These are phyloP conservation scores for Anoplius nigerrimus DNA, from an alignment of 2,888 invertebrate species.

Conservation along the genomic window DNA sequence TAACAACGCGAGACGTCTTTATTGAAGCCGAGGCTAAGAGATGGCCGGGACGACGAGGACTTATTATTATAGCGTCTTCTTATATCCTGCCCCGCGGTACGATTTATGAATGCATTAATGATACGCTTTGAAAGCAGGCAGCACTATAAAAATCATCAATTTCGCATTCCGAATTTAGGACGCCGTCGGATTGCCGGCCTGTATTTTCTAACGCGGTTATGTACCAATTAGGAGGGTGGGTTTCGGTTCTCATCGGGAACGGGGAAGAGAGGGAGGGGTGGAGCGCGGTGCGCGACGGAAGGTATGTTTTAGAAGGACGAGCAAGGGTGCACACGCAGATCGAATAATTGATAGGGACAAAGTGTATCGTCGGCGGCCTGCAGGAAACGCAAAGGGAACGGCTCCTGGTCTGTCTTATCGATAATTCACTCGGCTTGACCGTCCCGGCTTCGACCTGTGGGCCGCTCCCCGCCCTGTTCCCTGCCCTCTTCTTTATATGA, in stretches of 20 bases:
- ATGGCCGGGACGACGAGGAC: neutral
- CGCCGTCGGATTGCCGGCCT: too few species aligned
- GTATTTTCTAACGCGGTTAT: too few species aligned
- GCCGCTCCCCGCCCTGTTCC: conserved; percentile 15
- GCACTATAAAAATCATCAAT: too few species aligned
- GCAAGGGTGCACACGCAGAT: conserved; percentile 43
- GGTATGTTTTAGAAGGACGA: conserved; percentile 34
- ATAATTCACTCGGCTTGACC: conserved; percentile 70
- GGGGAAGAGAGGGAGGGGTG: neutral
- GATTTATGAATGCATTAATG: neutral
- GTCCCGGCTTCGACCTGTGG: conserved; percentile 36
- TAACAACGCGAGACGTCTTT: neutral
- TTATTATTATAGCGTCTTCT: too few species aligned
- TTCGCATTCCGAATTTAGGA: too few species aligned
- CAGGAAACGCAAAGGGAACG: conserved; percentile 55
- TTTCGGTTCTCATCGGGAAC: neutral
- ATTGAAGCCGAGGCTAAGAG: neutral
- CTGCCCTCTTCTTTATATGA: conserved; percentile 57
- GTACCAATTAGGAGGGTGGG: too few species aligned
- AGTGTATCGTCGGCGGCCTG: conserved; percentile 60
- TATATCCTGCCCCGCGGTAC: neutral
- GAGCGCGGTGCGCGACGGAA: neutral
- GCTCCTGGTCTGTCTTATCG: conserved; percentile 66
- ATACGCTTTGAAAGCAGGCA: too few species aligned
- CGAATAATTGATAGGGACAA: conserved; percentile 70